Base-by-base conservation (phyloP, 1,140 invertebrate genomes). In the Paramacrobiotus metropolitanus region DNA sequence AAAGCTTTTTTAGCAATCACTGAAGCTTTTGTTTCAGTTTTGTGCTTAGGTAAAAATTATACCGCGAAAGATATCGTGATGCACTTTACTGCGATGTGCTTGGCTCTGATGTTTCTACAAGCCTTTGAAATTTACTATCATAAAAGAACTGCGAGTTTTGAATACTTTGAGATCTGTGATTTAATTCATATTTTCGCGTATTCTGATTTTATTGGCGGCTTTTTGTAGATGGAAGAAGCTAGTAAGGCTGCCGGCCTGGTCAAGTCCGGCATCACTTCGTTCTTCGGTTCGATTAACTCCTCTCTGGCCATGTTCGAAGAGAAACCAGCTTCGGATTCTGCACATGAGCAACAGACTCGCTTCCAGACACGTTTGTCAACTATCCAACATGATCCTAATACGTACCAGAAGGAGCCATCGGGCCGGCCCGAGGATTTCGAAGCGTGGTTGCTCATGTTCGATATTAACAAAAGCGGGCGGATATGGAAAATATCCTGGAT, bases 401-500 rank as follows among this genome's bases (percentile, higher is more conserved):
- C 75, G 0, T 77, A 74, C 65, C 68, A 69, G 55, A 70, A 69
- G 63, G 70, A 74, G 60, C 75, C 75, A 44, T 65, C 67, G 62
- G 71, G 71, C 44, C 64, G 71, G 29, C 67, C 67, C 44, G 69
- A 73, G 59, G 64, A 70, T 30, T 77, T 70, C 66, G 66, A 72
- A 45, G 67, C 68, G 59, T 77, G 76, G 76, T 48, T 71, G 34
- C 62, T 67, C 60, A 68, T 64, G 9, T 75, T 77, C 69, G 69
- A 75, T 64, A 60, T 75, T 21, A 72, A 72, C 30, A 62, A 65
- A 18, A 69, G 55, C 73, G 76, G 66, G 68, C 70, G 45, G 72
- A 76, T 61, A 70, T 77, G 30, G 71, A 74, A 29, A 70, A 74
- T 60, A 65, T 77, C 3, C 67, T 77, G 29, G 71, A 74, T n/a